Evolutionary conservation across 2,888 invertebrate genomes (phyloP), one percentile per base, ranked within the genome.

Genomic region (Ditula angustiorana): DNA sequence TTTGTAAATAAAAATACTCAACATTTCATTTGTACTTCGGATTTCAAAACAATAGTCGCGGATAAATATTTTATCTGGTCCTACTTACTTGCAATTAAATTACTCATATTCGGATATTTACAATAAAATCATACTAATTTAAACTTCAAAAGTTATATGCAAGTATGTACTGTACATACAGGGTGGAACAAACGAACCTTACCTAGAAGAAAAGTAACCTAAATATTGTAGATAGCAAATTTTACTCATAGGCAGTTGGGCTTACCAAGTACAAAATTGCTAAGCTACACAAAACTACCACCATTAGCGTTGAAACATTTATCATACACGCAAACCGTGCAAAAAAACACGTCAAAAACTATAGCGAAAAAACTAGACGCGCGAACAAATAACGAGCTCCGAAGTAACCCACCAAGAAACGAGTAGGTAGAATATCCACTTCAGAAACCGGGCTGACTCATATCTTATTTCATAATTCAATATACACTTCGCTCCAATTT

Each of bases 391-490:
- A 66, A 66, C 53, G 62, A 66, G 66, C 66, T 33, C 13, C 35
- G 52, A 60, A 60, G 53, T 46, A 52, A 44, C 59, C 44, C 58
- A 30, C 30, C 55, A 16, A 35, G 23, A 35, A 46, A 58, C 53
- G 28, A 28, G n/a, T n/a, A n/a, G n/a, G 50, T 62, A 28, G 66
- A 53, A 61, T 57, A 63, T 63, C 41, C 56, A 68, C 61, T 62
- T 57, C 63, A 64, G 61, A 66, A 68, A 74, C 69, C 69, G 70
- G 67, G 75, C 73, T 70, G 72, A 77, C 80, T 83, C 82, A 84
- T 83, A 83, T 85, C 83, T 83, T 85, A 84, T 86, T 88, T 88
- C 85, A 88, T 90, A 88, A 92, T 89, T 90, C 89, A 90, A 88
- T 87, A 85, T 81, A 84, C 83, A 81, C 82, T 79, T 71, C 80